phyloP scores from a whole-genome alignment of 2,113 vertebrate species.

The Muscicapa adusta region DNA sequence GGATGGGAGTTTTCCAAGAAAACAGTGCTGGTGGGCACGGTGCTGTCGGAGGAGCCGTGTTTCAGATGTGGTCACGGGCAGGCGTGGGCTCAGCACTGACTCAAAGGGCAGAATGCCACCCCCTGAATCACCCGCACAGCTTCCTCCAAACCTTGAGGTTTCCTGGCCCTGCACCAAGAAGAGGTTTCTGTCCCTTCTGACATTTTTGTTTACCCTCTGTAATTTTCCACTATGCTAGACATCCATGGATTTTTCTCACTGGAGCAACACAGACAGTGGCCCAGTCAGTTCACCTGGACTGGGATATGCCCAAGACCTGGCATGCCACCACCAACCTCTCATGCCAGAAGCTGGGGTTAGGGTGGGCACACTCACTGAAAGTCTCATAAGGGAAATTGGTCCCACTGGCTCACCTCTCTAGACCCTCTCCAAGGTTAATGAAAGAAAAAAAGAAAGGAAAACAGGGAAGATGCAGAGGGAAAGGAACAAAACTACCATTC shows the following conservation, averaged over 20 bases:
- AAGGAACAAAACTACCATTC: neutral
- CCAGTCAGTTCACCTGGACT: neutral
- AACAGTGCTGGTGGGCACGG: neutral
- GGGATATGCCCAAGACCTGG: neutral
- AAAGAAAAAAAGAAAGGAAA: neutral
- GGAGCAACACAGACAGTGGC: neutral
- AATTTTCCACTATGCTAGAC: constrained; percentile 49
- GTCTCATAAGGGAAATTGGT: neutral
- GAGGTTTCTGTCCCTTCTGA: constrained; percentile 21
- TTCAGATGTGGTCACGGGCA: constrained; percentile 64
- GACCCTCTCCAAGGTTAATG: neutral
- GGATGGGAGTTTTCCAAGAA: constrained; percentile 47
- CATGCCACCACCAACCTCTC: neutral
- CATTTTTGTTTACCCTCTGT: neutral
- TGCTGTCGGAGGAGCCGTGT: neutral
- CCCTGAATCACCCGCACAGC: constrained; percentile 45
- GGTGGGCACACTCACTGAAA: neutral
- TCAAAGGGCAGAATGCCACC: constrained; percentile 57
- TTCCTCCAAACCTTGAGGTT: constrained; percentile 47
- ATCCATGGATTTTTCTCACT: neutral
- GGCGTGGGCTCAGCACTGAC: constrained; percentile 43
- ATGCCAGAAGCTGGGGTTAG: neutral
- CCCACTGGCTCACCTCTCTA: neutral
- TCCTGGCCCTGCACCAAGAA: constrained; percentile 34
- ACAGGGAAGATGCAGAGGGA: neutral